Base-by-base conservation (phyloP, 2,113 vertebrate genomes). In the Triplophysa tibetana region DNA sequence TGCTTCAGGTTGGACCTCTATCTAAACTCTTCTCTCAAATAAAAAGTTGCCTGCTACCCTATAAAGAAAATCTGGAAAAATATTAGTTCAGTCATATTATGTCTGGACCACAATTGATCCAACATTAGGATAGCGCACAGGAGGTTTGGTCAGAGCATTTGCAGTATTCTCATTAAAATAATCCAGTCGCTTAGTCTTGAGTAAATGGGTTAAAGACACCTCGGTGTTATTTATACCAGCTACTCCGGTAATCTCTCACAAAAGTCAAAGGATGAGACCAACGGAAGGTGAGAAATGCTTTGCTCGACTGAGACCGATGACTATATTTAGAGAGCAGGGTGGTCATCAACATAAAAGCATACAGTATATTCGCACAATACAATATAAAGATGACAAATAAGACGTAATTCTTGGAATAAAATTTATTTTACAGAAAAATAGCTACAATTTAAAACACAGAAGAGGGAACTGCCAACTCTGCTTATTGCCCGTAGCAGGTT, bases 181-280 rank as follows among this genome's bases (percentile, higher is more conserved):
- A 87, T 86, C 85, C 64, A 50, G 2, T 83, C 69, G 77, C 26
- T 61, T 19, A 5, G 21, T 60, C 43, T 23, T 43, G 62, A 52
- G 21, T 54, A 77, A 80, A 77, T 66, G 11, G 43, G 54, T 33
- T 81, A n/a, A 50, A 77, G 74, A 80, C 81, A 80, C 67, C 23
- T 45, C 58, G 8, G n/a, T 75, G 85, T 84, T 88, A 86, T 89
- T 86, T 88, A 86, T 81, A 87, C 81, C 2, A 29, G 70, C 33
- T 90, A 89, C 90, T 85, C 81, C 8, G 81, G 66, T 90, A 79
- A 88, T 24, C 68, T 24, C 13, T 23, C 45, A 43, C 54, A 50
- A 19, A 69, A 60, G 70, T 8, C 6, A 38, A 38, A 7, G 33
- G 33, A 38, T 38, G 33, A 38, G 33, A 38, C 33, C 33, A 38